Conservation (phyloP, 2,888 invertebrate species). For the Meghimatium bilineatum region DNA sequence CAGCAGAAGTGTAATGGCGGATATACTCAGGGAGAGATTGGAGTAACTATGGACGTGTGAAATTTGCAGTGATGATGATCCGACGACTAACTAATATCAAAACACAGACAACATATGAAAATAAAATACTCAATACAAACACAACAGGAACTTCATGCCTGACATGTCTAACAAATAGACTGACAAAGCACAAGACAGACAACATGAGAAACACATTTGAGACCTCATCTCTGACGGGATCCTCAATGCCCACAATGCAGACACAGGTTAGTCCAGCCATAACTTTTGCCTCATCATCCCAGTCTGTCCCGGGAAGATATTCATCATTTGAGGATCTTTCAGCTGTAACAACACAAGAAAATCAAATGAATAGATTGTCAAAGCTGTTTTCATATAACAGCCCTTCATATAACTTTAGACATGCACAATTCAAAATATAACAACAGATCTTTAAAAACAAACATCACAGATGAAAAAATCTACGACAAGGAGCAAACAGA, state of each 20-base stretch:
- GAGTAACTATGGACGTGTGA: too few species aligned
- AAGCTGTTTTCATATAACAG: too few species aligned
- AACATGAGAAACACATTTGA: neutral
- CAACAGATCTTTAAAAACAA: too few species aligned
- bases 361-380: neutral
- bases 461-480: too few species aligned
- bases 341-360: conserved; percentile 51
- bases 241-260: conserved; percentile 98
- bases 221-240: conserved; percentile 98
- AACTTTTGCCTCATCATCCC: conserved; percentile 96
- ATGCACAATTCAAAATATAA: too few species aligned
- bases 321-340: conserved; percentile 93
- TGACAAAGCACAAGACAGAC: neutral
- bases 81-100: too few species aligned
- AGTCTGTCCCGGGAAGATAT: conserved; percentile 79
- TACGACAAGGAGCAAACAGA: too few species aligned
- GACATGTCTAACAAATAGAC: neutral
- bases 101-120: neutral
- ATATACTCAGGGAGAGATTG: too few species aligned
- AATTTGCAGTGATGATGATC: too few species aligned
- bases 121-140: neutral
- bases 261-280: conserved; percentile 95
- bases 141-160: neutral
- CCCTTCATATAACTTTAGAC: too few species aligned
- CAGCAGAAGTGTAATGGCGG: too few species aligned